Evolutionary conservation across 2,888 invertebrate genomes (phyloP).

Genomic region (Scaeva pyrastri): DNA sequence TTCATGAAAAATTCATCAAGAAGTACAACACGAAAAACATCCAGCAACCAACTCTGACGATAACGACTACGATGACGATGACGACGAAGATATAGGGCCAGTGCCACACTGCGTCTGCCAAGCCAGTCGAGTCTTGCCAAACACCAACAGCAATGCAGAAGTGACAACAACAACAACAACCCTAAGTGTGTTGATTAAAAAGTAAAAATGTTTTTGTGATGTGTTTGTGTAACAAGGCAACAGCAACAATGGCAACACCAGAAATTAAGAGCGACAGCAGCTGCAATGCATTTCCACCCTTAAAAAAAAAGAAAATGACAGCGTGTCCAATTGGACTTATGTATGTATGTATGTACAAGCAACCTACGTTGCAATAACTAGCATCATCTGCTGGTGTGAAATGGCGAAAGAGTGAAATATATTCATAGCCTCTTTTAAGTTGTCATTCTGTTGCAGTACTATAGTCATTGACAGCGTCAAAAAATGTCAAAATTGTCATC

Average conservation of each 20-base stretch:
- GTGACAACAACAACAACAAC: conserved; percentile 25
- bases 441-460: conserved; percentile 24
- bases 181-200: conserved; percentile 56
- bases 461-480: not conserved
- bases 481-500: conserved; percentile 32
- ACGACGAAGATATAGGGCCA: not conserved
- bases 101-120: not conserved
- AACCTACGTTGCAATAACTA: conserved; percentile 14
- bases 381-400: conserved; percentile 1
- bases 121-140: conserved; percentile 4
- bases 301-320: not conserved
- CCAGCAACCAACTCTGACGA: not conserved
- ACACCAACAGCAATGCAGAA: not conserved
- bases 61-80: not conserved
- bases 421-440: conserved; percentile 33
- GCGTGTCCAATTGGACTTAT: not conserved
- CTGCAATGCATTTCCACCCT: not conserved
- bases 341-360: too few species aligned
- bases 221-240: conserved; percentile 34
- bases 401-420: conserved; percentile 11
- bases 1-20: conserved; percentile 63
- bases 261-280: conserved; percentile 38
- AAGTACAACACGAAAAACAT: conserved; percentile 16
- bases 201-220: conserved; percentile 47
- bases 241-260: conserved; percentile 41